phyloP scores from a whole-genome alignment of 2,888 invertebrate species.

The Ornithoptera priamus region DNA sequence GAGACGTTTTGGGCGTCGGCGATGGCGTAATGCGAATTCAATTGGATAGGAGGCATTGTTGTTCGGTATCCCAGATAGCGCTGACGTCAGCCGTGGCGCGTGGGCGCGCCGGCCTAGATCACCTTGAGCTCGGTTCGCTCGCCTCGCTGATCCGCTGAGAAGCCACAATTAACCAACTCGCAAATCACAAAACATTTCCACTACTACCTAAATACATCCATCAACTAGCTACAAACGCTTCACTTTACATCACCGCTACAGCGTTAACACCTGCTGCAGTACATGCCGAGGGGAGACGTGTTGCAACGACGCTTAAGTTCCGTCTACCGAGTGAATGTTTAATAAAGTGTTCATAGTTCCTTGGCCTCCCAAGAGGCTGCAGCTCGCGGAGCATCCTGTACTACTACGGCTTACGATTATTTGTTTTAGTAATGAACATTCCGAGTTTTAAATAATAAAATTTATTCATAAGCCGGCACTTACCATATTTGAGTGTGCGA shows the following conservation, averaged over 20 bases:
- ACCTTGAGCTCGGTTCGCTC: constrained; percentile 61
- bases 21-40: constrained; percentile 59
- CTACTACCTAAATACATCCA: constrained; percentile 2
- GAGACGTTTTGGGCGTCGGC: constrained; percentile 59
- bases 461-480: constrained; percentile 79
- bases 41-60: constrained; percentile 65
- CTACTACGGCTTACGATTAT: constrained; percentile 76
- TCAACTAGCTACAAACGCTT: neutral
- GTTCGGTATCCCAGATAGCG: constrained; percentile 48
- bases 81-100: constrained; percentile 56
- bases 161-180: constrained; percentile 49
- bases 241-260: neutral
- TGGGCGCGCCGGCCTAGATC: constrained; percentile 68
- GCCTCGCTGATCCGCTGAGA: constrained; percentile 14
- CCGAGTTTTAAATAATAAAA: constrained; percentile 79
- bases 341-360: too few relatives aligned
- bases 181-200: constrained; percentile 37
- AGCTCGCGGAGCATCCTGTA: constrained; percentile 66
- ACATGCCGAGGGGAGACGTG: too few relatives aligned
- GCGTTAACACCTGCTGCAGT: neutral
- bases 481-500: constrained; percentile 78
- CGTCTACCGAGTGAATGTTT: too few relatives aligned
- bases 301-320: too few relatives aligned
- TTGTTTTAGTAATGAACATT: constrained; percentile 81
- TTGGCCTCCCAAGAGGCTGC: too few relatives aligned